phyloP scores from a whole-genome alignment of 2,113 vertebrate genomes.

The Glareola pratincola region DNA sequence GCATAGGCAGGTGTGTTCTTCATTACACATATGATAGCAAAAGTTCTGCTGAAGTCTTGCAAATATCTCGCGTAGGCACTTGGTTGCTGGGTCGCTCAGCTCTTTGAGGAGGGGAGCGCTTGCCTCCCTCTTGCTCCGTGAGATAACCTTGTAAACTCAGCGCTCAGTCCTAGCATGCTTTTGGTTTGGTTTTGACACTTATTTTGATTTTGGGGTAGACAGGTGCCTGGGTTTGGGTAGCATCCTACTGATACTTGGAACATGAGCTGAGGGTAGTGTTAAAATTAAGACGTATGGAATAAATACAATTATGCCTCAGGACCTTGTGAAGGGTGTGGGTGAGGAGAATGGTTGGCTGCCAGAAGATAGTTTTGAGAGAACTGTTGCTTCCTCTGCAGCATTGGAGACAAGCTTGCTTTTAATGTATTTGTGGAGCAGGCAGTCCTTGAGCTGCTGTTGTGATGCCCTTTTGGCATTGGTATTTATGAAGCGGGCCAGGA shows the following conservation, averaged over 20 bases:
- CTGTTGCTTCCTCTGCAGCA: background rate
- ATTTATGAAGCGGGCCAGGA: background rate
- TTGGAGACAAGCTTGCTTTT: background rate
- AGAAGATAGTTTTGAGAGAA: background rate
- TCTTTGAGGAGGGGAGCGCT: background rate
- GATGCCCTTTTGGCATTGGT: background rate
- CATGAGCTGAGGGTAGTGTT: background rate
- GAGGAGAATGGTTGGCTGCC: background rate
- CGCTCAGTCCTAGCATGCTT: background rate
- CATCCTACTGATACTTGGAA: background rate
- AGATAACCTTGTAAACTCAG: background rate
- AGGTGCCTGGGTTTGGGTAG: background rate
- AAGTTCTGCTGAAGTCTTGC: background rate
- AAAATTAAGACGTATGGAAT: background rate
- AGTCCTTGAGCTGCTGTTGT: background rate
- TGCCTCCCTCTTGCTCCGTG: background rate
- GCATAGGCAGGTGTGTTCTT: background rate
- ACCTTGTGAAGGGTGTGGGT: background rate
- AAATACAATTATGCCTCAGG: background rate
- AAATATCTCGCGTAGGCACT: background rate
- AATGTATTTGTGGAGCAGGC: background rate
- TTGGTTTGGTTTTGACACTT: background rate
- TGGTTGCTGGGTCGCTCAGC: background rate
- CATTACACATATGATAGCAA: accelerated
- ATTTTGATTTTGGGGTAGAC: background rate